A percentile compares a stretch with the other conserved stretches of the same genome.
These are phyloP conservation scores for Cossypha polioptera DNA, from an alignment of 2,797 vertebrate species.

Conservation along the genomic window DNA sequence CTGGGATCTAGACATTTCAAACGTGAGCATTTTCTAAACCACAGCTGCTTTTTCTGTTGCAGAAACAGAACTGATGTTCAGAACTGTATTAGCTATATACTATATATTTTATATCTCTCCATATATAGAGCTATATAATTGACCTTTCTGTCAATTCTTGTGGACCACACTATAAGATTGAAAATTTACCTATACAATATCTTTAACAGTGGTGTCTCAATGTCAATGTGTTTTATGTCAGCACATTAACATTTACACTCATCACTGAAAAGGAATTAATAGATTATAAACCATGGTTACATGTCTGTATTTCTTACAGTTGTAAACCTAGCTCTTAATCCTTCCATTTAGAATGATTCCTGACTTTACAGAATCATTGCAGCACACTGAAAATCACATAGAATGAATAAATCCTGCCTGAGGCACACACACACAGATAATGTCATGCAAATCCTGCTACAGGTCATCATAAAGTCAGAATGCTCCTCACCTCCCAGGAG, in stretches of 20 bases:
- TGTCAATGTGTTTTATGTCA: not conserved
- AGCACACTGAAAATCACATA: not conserved
- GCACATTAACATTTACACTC: not conserved
- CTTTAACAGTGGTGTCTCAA: not conserved
- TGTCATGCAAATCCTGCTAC: not conserved
- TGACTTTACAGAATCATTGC: not conserved
- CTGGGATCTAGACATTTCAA: slow-evolving; percentile 8
- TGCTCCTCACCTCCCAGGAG: not conserved
- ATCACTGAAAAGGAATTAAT: not conserved
- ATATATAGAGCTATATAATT: not conserved
- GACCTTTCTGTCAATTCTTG: not conserved
- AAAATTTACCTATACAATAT: not conserved
- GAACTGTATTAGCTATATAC: not conserved
- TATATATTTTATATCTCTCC: not conserved
- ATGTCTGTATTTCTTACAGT: not conserved
- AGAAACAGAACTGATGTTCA: not conserved
- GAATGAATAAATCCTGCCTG: not conserved
- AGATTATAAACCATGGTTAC: not conserved
- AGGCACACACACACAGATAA: not conserved
- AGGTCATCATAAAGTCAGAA: not conserved
- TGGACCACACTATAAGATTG: not conserved
- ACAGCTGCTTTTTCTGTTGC: not conserved
- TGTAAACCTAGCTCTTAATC: not conserved
- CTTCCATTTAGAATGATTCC: not conserved
- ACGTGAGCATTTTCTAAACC: slow-evolving; percentile 30